These are phyloP conservation scores for Epicampocera succincta DNA, from an alignment of 2,888 invertebrate genomes.

Conservation along the genomic window DNA sequence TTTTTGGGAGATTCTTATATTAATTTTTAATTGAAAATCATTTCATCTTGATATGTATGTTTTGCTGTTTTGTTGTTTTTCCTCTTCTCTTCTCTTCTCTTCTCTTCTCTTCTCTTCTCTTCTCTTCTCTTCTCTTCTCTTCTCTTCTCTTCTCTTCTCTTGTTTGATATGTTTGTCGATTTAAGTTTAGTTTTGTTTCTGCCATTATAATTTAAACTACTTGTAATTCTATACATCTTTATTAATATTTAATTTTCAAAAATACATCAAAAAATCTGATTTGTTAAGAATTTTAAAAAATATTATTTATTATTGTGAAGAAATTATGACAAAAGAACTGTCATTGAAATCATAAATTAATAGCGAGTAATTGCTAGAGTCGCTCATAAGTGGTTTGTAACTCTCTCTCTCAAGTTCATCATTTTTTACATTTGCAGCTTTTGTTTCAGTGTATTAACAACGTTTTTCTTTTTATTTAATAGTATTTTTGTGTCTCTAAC, in stretches of 20 bases:
- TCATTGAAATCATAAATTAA: neutral
- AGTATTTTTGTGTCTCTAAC: conserved; percentile 29
- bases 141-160: too few relatives aligned
- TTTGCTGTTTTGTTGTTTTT: conserved; percentile 68
- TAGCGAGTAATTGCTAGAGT: neutral
- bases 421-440: conserved; percentile 49
- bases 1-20: neutral
- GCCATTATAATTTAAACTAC: conserved; percentile 15
- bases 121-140: too few relatives aligned
- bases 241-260: conserved; percentile 25
- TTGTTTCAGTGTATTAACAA: conserved; percentile 14
- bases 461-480: conserved; percentile 57
- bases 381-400: conserved; percentile 66
- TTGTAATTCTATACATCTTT: conserved; percentile 33
- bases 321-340: conserved; percentile 4
- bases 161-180: conserved; percentile 71
- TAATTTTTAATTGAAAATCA: conserved; percentile 24
- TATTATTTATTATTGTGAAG: conserved; percentile 53
- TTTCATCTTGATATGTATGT: conserved; percentile 52
- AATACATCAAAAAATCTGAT: conserved; percentile 48
- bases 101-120: too few relatives aligned
- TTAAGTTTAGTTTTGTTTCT: conserved; percentile 37
- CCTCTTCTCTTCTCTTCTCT: too few relatives aligned
- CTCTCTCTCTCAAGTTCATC: conserved; percentile 58
- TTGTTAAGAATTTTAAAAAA: neutral